Base-by-base conservation (phyloP, 2,888 invertebrate genomes). In the Orthosia gracilis region DNA sequence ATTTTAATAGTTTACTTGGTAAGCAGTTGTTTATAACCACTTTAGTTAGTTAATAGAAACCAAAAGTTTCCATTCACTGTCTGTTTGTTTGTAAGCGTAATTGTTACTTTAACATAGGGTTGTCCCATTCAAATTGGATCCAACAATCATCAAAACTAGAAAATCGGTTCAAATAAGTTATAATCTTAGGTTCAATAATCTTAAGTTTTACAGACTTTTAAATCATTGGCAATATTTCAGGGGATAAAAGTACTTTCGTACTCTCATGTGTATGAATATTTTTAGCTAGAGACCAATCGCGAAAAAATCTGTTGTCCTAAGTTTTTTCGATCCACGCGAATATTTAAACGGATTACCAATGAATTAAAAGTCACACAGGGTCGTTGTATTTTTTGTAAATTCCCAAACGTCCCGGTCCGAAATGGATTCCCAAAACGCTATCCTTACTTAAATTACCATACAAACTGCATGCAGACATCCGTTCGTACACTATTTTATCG, bases 401-500 rank as follows among this genome's bases (percentile, higher is more conserved):
- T 4, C 40, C 5, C 13, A 59, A 61, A 21, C 13, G n/a, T 4
- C 21, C 61, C 45, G 5, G 9, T 18, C 9, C 4, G 18, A 59
- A 59, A 26, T 49, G 1, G 12, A 76, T 26, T 59, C 21, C 49
- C 40, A 11, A 31, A 52, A 74, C 21, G 15, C 45, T 65, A 50
- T 62, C 11, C 70, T 67, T 66, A 54, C 59, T 64, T 58, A 75
- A 58, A 78, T 68, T 73, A 31, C 12, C n/a, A 55, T 72, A 66
- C 23, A 17, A 45, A 69, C 49, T 45, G 62, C 21, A 57, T 26
- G 21, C 54, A 58, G 21, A 73, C 69, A 69, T 82, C 78, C 78
- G 82, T 82, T 69, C 62, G 12, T 69, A 73, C 40, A 69, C 61
- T 64, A 55, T 82, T 82, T 69, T 71, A 71, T 72, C 69, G 74